Evolutionary conservation across 1,140 invertebrate genomes (phyloP).

Genomic region (Babylonia areolata): DNA sequence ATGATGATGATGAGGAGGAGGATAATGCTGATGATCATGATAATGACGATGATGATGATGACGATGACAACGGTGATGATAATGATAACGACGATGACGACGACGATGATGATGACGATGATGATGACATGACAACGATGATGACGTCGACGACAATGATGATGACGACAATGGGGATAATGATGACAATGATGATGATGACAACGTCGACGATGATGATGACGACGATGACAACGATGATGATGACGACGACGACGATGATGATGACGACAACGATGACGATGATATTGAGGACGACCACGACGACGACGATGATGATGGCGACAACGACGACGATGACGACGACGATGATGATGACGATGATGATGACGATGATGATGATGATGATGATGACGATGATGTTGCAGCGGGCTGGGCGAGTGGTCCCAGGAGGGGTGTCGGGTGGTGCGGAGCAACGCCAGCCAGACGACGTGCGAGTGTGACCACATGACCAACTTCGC

Average conservation of each 20-base stretch:
- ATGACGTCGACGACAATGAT: background rate
- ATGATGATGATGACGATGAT: background rate
- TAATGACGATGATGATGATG: too few relatives aligned
- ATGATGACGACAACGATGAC: too few relatives aligned
- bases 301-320: background rate
- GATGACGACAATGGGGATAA: background rate
- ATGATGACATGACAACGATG: too few relatives aligned
- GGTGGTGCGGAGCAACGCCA: conserved; percentile 55
- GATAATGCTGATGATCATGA: background rate
- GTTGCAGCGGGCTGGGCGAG: conserved; percentile 32
- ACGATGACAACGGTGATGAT: too few relatives aligned
- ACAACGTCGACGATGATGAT: background rate
- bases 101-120: too few relatives aligned
- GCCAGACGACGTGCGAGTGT: conserved; percentile 94
- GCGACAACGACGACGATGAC: background rate
- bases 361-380: background rate
- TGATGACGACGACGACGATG: background rate
- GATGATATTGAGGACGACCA: background rate
- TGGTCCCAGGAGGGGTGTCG: conserved; percentile 70
- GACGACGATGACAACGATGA: background rate
- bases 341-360: background rate
- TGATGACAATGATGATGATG: background rate
- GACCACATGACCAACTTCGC: conserved; percentile 94
- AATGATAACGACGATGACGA: too few relatives aligned
- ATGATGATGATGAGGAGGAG: background rate